A percentile compares a stretch with the other conserved stretches of the same genome.
Conservation (phyloP, 2,888 invertebrate genomes). For the Rhorus exstirpatorius region DNA sequence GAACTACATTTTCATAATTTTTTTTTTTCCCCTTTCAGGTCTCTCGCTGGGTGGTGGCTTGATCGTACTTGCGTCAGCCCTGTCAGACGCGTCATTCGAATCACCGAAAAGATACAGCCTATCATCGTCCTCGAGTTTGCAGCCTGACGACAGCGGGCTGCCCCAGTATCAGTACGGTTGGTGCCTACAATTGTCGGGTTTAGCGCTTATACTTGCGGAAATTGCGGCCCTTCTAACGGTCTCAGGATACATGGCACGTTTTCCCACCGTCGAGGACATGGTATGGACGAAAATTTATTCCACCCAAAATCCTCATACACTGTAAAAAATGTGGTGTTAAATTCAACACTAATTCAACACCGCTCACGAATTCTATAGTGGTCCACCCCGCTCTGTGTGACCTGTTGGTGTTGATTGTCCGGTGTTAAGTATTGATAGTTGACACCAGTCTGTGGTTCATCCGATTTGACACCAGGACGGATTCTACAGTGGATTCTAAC, state of each 20-base stretch:
- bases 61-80: constrained; percentile 88
- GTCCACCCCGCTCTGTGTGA: too few species aligned
- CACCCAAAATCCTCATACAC: too few species aligned
- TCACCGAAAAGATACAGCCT: constrained; percentile 82
- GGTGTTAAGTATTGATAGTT: too few species aligned
- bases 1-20: background rate
- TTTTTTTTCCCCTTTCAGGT: constrained; percentile 86
- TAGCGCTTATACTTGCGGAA: constrained; percentile 88
- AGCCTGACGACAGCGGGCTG: constrained; percentile 81
- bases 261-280: constrained; percentile 89
- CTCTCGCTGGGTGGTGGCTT: constrained; percentile 88
- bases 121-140: constrained; percentile 78
- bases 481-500: too few species aligned
- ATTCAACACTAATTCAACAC: too few species aligned
- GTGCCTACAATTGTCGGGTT: constrained; percentile 89
- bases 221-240: constrained; percentile 88
- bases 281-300: constrained; percentile 82
- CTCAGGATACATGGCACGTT: constrained; percentile 88
- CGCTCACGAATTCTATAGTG: too few species aligned
- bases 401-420: too few species aligned
- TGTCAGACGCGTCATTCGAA: constrained; percentile 88
- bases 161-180: constrained; percentile 88
- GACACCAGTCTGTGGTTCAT: too few species aligned
- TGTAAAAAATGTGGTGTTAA: too few species aligned
- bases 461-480: too few species aligned